phyloP scores from a whole-genome alignment of 2,888 invertebrate genomes.

The Biston stratarius region DNA sequence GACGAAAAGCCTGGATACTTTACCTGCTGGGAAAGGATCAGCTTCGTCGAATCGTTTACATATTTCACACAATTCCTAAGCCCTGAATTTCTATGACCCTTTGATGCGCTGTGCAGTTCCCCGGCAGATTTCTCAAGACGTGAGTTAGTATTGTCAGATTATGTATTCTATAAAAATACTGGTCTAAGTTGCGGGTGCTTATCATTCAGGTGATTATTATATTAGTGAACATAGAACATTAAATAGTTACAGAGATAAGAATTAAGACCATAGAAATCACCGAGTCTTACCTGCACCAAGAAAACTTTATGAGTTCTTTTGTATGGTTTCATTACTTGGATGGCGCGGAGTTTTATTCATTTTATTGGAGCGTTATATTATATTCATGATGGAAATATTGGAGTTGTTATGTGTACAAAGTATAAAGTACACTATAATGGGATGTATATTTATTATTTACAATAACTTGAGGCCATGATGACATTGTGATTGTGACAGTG shows the following conservation, averaged over 20 bases:
- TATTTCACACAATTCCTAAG: too few relatives aligned
- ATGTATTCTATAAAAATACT: too few relatives aligned
- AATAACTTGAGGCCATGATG: slow-evolving; percentile 1
- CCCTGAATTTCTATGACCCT: too few relatives aligned
- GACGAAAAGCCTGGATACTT: too few relatives aligned
- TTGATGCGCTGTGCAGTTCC: too few relatives aligned
- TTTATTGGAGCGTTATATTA: slow-evolving; percentile 17
- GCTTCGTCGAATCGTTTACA: too few relatives aligned
- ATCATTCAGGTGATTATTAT: too few relatives aligned
- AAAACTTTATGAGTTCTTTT: slow-evolving; percentile 73
- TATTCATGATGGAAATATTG: slow-evolving; percentile 4
- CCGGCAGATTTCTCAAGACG: too few relatives aligned
- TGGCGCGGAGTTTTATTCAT: slow-evolving; percentile 14
- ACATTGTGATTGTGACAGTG: neutral
- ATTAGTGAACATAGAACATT: neutral
- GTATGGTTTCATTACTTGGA: slow-evolving; percentile 75
- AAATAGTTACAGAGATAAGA: too few relatives aligned
- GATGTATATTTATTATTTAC: slow-evolving; percentile 4
- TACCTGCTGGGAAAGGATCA: too few relatives aligned
- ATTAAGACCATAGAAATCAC: neutral
- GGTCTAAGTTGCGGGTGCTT: too few relatives aligned
- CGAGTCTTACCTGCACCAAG: slow-evolving; percentile 72
- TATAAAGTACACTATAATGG: neutral
- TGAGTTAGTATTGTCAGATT: too few relatives aligned
- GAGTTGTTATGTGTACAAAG: neutral